phyloP scores from a whole-genome alignment of 2,113 vertebrate species.

The Muscicapa adusta region DNA sequence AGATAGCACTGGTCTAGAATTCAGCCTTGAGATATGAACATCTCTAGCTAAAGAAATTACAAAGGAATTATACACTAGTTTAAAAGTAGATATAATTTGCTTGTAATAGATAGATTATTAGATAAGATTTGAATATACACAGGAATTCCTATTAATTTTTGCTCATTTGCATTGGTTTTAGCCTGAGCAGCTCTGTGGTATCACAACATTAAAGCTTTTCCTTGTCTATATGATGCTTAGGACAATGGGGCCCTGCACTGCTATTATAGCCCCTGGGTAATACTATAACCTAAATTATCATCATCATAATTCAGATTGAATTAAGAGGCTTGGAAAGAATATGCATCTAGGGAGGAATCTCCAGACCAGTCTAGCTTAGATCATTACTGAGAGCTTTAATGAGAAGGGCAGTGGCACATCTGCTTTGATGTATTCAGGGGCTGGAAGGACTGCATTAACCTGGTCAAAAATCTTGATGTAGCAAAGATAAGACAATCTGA shows the following conservation, averaged over 20 bases:
- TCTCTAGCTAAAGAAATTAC: background rate
- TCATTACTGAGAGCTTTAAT: constrained; percentile 20
- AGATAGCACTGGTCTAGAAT: background rate
- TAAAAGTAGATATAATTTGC: background rate
- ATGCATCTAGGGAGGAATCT: constrained; percentile 35
- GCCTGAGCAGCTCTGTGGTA: background rate
- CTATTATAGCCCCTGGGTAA: background rate
- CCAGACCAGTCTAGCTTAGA: background rate
- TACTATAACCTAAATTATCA: constrained; percentile 47
- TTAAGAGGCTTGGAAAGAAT: constrained; percentile 45
- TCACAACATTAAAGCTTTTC: background rate
- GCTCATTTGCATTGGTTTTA: background rate
- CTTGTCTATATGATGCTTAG: background rate
- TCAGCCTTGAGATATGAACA: background rate
- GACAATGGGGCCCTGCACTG: background rate
- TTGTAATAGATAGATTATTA: background rate
- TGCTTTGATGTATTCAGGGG: constrained; percentile 20
- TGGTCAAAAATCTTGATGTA: background rate
- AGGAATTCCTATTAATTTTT: background rate
- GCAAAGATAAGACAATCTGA: background rate
- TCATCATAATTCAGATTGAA: constrained; percentile 53
- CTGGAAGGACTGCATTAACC: background rate
- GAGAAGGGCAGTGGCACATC: constrained; percentile 29
- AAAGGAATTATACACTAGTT: background rate
- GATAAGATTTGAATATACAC: background rate